Percentiles rank a stretch among this genome's conserved stretches.
Evolutionary conservation across 1,140 invertebrate species (phyloP).

Genomic region (Campoletis sonorensis): DNA sequence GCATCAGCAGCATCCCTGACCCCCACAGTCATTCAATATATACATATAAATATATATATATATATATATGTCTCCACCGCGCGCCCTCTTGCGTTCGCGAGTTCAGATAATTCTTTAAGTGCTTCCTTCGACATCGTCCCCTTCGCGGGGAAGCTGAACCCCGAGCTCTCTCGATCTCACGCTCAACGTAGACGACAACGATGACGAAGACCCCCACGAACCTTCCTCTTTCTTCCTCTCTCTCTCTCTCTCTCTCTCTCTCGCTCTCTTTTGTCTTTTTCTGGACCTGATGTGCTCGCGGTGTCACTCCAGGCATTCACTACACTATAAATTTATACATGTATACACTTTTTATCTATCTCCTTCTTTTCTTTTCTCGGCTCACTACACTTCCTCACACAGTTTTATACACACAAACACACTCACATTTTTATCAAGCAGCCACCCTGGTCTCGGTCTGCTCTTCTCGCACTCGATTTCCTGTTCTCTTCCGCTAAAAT

Average conservation of each 20-base stretch:
- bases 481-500: not conserved
- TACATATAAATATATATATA: not conserved
- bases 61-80: slow-evolving; percentile 35
- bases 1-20: slow-evolving; percentile 41
- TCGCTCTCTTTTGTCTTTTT: not conserved
- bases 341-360: slow-evolving; percentile 40
- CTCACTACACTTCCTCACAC: slow-evolving; percentile 16
- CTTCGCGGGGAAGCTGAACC: slow-evolving; percentile 63
- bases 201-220: slow-evolving; percentile 23
- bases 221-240: slow-evolving; percentile 8
- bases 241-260: slow-evolving; percentile 47
- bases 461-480: slow-evolving; percentile 45
- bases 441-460: slow-evolving; percentile 50
- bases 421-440: slow-evolving; percentile 12
- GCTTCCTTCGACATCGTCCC: slow-evolving; percentile 71
- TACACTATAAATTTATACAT: slow-evolving; percentile 49
- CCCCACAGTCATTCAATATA: slow-evolving; percentile 18
- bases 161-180: slow-evolving; percentile 55
- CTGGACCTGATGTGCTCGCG: slow-evolving; percentile 50
- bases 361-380: slow-evolving; percentile 36
- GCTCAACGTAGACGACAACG: slow-evolving; percentile 52
- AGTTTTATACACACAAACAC: slow-evolving; percentile 24
- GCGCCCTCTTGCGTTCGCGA: slow-evolving; percentile 70
- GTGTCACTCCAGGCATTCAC: slow-evolving; percentile 59
- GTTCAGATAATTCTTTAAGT: slow-evolving; percentile 78